Percentiles rank a stretch among this genome's conserved stretches.
phyloP scores from a whole-genome alignment of 2,113 vertebrate genomes.

The Corythaixoides concolor region DNA sequence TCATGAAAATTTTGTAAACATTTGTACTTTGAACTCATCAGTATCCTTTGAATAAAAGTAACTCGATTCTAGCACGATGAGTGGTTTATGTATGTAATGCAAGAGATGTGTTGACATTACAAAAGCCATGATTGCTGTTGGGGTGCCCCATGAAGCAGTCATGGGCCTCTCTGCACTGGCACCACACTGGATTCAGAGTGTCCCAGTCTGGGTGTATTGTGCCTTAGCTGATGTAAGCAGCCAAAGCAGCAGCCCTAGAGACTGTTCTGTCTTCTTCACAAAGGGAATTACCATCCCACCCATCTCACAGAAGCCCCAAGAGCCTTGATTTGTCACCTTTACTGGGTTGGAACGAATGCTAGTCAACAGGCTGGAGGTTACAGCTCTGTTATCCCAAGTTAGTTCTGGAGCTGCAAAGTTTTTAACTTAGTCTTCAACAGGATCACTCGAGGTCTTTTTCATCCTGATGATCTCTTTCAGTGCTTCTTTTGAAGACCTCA shows the following conservation, averaged over 20 bases:
- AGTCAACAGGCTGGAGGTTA: background rate
- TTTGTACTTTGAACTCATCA: background rate
- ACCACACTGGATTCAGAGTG: background rate
- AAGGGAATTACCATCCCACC: background rate
- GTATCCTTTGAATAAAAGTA: background rate
- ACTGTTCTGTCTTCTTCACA: background rate
- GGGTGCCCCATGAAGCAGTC: rapidly evolving
- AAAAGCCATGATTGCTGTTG: rapidly evolving
- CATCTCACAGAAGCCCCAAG: background rate
- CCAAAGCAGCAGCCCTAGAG: background rate
- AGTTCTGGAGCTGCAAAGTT: background rate
- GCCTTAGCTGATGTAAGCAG: background rate
- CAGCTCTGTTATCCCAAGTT: background rate
- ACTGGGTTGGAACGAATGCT: background rate
- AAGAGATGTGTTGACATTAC: background rate
- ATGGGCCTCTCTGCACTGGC: no score
- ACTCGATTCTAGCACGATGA: background rate
- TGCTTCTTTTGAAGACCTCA: background rate
- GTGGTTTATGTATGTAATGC: background rate
- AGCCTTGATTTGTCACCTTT: background rate
- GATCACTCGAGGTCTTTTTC: background rate
- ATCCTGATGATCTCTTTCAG: background rate
- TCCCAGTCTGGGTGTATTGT: rapidly evolving
- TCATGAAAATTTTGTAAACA: background rate
- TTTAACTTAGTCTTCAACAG: background rate